Evolutionary conservation across 2,888 invertebrate genomes (phyloP).

Genomic region (Trissolcus japonicus): DNA sequence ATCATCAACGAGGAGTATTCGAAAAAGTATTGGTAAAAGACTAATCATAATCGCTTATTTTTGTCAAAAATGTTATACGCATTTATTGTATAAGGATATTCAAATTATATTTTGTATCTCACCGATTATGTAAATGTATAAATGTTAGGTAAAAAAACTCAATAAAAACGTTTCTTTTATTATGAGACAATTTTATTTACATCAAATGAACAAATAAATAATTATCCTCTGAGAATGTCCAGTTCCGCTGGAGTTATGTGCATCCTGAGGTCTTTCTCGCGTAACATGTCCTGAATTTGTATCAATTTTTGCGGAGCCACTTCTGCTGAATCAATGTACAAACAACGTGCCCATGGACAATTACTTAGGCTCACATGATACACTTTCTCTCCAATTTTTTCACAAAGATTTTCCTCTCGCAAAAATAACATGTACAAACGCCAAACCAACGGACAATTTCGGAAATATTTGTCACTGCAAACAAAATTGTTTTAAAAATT

Average conservation of each 20-base stretch:
- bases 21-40: no score
- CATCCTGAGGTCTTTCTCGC: conserved; percentile 85
- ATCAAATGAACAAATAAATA: neutral
- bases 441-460: conserved; percentile 80
- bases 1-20: no score
- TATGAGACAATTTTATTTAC: neutral
- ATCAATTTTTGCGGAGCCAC: conserved; percentile 79
- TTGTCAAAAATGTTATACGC: no score
- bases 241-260: conserved; percentile 88
- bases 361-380: conserved; percentile 70
- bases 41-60: no score
- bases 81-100: conserved; percentile 20
- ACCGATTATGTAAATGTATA: conserved; percentile 15
- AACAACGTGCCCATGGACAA: conserved; percentile 74
- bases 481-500: neutral
- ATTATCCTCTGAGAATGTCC: conserved; percentile 79
- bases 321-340: conserved; percentile 83
- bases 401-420: conserved; percentile 73
- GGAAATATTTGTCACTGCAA: conserved; percentile 70
- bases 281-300: conserved; percentile 85
- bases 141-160: neutral
- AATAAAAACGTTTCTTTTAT: neutral
- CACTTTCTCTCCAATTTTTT: conserved; percentile 71
- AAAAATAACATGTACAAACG: conserved; percentile 81
- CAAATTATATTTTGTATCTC: conserved; percentile 33